Percentiles rank a stretch among this genome's conserved stretches.
Evolutionary conservation across 2,797 vertebrate genomes (phyloP).

Genomic region (Gallinago solitaria): DNA sequence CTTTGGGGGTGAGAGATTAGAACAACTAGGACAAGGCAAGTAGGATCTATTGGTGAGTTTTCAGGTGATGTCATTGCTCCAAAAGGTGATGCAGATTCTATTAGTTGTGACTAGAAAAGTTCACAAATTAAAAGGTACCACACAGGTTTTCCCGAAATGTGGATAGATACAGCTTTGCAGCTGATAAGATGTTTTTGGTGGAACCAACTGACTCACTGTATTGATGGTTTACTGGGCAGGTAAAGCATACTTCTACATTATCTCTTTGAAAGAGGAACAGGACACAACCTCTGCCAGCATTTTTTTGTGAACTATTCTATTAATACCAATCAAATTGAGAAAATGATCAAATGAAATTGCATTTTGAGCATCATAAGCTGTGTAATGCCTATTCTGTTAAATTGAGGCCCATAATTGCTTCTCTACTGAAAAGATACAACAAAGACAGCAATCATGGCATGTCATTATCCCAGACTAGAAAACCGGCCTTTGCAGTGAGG

Average conservation of each 20-base stretch:
- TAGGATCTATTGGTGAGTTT: background rate
- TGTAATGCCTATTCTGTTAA: slow-evolving; percentile 98
- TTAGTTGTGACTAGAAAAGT: background rate
- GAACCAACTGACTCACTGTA: slow-evolving; percentile 42
- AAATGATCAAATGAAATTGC: slow-evolving; percentile 97
- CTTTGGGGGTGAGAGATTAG: background rate
- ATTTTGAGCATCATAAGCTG: slow-evolving; percentile 98
- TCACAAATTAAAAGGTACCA: background rate
- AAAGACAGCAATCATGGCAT: slow-evolving; percentile 96
- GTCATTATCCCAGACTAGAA: slow-evolving; percentile 95
- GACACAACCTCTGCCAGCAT: slow-evolving; percentile 87
- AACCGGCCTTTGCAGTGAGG: slow-evolving; percentile 94
- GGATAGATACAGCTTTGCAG: background rate
- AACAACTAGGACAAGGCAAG: background rate
- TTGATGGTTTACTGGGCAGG: slow-evolving; percentile 62
- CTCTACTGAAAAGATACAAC: slow-evolving; percentile 95
- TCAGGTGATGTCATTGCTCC: background rate
- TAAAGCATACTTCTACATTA: slow-evolving; percentile 84
- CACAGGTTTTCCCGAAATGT: background rate
- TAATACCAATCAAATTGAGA: slow-evolving; percentile 97
- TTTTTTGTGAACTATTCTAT: slow-evolving; percentile 92
- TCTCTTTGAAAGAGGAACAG: slow-evolving; percentile 84
- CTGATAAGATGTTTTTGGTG: slow-evolving; percentile 50
- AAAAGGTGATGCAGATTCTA: background rate
- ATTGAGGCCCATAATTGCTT: slow-evolving; percentile 98